Conservation (phyloP, 1,140 invertebrate species). For the Drosophila nigromelanica region DNA sequence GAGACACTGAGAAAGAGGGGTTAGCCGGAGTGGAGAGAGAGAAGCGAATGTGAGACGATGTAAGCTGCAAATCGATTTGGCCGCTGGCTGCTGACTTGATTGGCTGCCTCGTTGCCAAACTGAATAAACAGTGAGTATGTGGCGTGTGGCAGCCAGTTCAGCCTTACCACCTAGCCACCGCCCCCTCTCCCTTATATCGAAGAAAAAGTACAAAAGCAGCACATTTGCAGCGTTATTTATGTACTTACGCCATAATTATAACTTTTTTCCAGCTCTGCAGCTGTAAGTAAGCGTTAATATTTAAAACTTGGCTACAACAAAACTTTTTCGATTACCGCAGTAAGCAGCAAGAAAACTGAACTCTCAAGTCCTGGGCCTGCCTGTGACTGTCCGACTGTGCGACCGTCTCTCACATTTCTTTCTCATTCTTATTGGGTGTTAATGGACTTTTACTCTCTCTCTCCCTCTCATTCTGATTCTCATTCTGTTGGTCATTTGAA, state of each 20-base stretch:
- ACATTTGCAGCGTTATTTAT: constrained; percentile 73
- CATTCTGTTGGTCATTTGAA: constrained; percentile 71
- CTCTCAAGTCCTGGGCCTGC: constrained; percentile 17
- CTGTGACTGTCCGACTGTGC: constrained; percentile 2
- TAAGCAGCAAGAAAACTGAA: constrained; percentile 21
- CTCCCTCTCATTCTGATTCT: background rate
- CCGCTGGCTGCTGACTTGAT: constrained; percentile 67
- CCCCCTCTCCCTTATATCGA: background rate
- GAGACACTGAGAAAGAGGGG: background rate
- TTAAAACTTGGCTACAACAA: constrained; percentile 69
- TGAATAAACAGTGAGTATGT: constrained; percentile 8
- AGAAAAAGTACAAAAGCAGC: background rate
- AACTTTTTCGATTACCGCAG: constrained; percentile 78
- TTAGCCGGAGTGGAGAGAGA: background rate
- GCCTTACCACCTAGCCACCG: background rate
- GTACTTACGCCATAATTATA: constrained; percentile 78
- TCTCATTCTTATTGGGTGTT: constrained; percentile 73
- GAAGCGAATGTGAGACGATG: constrained; percentile 27
- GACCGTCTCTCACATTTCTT: constrained; percentile 37
- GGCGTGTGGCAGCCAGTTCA: constrained; percentile 18
- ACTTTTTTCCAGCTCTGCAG: constrained; percentile 58
- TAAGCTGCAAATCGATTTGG: constrained; percentile 79
- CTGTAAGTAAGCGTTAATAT: constrained; percentile 81
- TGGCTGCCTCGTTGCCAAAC: constrained; percentile 42
- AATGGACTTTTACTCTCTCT: constrained; percentile 60